Percentiles rank a stretch among this genome's conserved stretches.
These are phyloP conservation scores for Varanus komodoensis DNA, from an alignment of 2,113 vertebrate species.

Conservation along the genomic window DNA sequence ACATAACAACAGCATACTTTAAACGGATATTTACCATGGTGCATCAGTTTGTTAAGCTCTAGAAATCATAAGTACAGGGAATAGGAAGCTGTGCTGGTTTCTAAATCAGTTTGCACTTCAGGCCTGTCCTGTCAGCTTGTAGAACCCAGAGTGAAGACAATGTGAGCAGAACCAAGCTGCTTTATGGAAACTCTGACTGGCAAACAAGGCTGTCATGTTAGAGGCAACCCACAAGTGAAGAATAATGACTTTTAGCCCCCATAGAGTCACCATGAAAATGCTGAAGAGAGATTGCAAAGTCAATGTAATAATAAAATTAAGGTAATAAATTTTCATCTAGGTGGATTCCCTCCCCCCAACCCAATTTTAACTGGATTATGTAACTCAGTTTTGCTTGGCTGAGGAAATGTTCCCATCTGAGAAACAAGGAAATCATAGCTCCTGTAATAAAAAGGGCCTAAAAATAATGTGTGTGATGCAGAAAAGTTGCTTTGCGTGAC, in stretches of 20 bases:
- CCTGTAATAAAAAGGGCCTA: background rate
- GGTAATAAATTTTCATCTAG: background rate
- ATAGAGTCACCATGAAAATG: background rate
- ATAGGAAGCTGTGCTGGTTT: background rate
- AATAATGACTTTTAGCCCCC: background rate
- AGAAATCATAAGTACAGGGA: background rate
- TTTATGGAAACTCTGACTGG: background rate
- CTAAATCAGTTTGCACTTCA: background rate
- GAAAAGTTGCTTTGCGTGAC: background rate
- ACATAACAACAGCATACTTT: no score
- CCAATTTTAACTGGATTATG: background rate
- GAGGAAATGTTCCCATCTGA: background rate
- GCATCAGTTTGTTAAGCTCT: background rate
- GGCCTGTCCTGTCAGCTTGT: background rate
- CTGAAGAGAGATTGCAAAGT: no score
- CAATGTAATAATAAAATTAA: background rate
- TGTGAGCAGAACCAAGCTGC: background rate
- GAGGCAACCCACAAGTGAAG: background rate
- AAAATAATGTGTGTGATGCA: background rate
- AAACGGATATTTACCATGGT: background rate
- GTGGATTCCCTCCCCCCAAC: background rate
- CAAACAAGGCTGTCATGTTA: background rate
- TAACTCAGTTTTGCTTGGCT: background rate
- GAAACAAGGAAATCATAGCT: background rate
- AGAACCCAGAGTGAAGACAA: background rate